Percentiles rank a stretch among this genome's conserved stretches.
Evolutionary conservation across 2,888 invertebrate species (phyloP).

Genomic region (Leptinotarsa peninsularis): DNA sequence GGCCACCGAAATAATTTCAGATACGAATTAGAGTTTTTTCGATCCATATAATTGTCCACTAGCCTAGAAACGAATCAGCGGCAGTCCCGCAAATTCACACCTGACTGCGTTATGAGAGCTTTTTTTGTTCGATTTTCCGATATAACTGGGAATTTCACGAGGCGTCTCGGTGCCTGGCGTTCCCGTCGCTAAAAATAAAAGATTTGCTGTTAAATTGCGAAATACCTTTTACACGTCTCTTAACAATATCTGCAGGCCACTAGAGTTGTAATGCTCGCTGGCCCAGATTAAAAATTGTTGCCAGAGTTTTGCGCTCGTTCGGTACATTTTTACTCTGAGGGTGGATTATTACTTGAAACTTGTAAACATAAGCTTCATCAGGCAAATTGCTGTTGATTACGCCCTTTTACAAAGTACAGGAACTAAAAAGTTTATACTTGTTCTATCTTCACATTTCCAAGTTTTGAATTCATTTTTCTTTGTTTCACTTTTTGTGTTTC

Average conservation of each 20-base stretch:
- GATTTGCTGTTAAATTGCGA: constrained; percentile 22
- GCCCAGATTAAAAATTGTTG: constrained; percentile 38
- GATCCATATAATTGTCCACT: not conserved
- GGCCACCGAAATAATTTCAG: not conserved
- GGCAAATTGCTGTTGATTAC: too few relatives aligned
- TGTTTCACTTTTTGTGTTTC: too few relatives aligned
- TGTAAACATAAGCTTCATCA: too few relatives aligned
- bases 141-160: not conserved
- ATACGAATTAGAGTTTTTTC: not conserved
- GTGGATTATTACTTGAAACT: too few relatives aligned
- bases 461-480: too few relatives aligned
- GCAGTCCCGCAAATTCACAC: not conserved
- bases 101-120: not conserved
- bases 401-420: too few relatives aligned
- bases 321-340: not conserved
- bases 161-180: not conserved
- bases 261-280: constrained; percentile 30
- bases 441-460: too few relatives aligned
- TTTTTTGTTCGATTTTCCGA: constrained; percentile 13
- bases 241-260: constrained; percentile 33
- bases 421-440: too few relatives aligned
- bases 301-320: constrained; percentile 25
- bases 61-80: constrained; percentile 1
- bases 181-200: constrained; percentile 20
- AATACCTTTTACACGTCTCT: constrained; percentile 37